Conservation (phyloP, 2,797 vertebrate genomes). For the Pelodytes ibericus region DNA sequence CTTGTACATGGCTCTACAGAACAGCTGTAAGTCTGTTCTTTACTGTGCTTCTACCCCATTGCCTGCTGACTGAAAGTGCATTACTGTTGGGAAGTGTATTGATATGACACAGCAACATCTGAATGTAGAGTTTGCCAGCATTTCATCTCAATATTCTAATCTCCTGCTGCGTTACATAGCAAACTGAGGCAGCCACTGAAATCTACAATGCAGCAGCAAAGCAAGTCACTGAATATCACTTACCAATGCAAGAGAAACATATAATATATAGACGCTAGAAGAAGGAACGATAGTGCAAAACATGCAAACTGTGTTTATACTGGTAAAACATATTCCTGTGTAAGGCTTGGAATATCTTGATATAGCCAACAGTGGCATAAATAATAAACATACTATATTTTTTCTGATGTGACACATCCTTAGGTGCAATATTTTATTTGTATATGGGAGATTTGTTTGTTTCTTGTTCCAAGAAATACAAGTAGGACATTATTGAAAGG, state of each 20-base stretch:
- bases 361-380: neutral
- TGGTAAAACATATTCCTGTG: neutral
- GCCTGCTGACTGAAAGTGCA: conserved; percentile 9
- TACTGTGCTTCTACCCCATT: neutral
- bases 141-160: conserved; percentile 25
- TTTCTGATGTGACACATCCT: too few relatives aligned
- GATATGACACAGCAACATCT: conserved; percentile 14
- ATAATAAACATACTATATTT: neutral
- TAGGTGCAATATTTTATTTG: neutral
- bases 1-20: neutral
- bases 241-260: neutral
- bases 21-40: neutral
- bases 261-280: neutral
- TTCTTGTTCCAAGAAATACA: too few relatives aligned
- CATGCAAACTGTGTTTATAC: neutral
- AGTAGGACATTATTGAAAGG: too few relatives aligned
- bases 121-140: conserved; percentile 14
- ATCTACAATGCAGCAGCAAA: conserved; percentile 20
- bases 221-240: conserved; percentile 2
- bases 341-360: neutral
- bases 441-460: too few relatives aligned
- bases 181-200: conserved; percentile 19
- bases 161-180: conserved; percentile 34
- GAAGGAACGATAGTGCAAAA: neutral
- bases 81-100: neutral